A percentile compares a stretch with the other conserved stretches of the same genome.
phyloP scores from a whole-genome alignment of 2,797 vertebrate genomes.

The Sternarchorhynchus goeldii region DNA sequence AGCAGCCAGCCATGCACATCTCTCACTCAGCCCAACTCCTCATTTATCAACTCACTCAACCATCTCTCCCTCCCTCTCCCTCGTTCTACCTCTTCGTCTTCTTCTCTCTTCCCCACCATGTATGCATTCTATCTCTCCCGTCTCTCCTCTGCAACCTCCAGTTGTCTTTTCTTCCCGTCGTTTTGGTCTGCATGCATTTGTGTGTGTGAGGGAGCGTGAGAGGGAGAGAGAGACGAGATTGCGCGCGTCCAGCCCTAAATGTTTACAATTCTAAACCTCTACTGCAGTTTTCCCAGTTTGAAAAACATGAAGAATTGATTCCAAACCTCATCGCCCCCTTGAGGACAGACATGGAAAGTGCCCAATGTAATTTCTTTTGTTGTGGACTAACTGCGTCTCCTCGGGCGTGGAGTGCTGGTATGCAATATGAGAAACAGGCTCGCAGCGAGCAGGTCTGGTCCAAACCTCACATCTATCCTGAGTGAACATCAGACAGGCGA shows the following conservation, averaged over 20 bases:
- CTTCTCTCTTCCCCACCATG: conserved; percentile 1
- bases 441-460: conserved; percentile 43
- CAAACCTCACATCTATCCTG: conserved; percentile 52
- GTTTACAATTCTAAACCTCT: conserved; percentile 41
- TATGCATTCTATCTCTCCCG: neutral
- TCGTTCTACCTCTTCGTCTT: conserved; percentile 31
- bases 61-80: conserved; percentile 45
- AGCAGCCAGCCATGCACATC: conserved; percentile 60
- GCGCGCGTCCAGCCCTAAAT: neutral
- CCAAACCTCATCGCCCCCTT: conserved; percentile 51
- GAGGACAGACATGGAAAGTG: conserved; percentile 54
- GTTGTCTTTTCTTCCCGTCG: conserved; percentile 5
- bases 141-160: neutral
- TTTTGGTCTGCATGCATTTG: neutral
- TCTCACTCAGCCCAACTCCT: conserved; percentile 59
- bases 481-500: conserved; percentile 54
- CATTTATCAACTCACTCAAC: conserved; percentile 61
- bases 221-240: neutral
- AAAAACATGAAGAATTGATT: conserved; percentile 22
- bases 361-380: conserved; percentile 40
- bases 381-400: conserved; percentile 48
- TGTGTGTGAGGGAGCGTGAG: neutral
- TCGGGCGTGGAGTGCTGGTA: conserved; percentile 42
- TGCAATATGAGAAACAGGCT: conserved; percentile 33
- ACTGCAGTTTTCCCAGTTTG: conserved; percentile 27